Conservation (phyloP, 2,888 invertebrate genomes). For the Brachylomia viminalis region DNA sequence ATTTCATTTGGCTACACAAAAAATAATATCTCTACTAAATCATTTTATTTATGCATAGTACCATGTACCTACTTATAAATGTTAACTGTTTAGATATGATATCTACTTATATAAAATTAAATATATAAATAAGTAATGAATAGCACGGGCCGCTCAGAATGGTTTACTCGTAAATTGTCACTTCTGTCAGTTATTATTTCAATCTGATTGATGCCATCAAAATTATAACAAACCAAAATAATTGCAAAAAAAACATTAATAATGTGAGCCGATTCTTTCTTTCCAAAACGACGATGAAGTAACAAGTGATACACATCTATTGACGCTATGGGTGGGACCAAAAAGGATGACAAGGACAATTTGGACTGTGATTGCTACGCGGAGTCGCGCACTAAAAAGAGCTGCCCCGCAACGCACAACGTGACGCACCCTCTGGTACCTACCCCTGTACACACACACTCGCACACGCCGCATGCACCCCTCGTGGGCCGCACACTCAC, state of each 20-base stretch:
- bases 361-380: conserved; percentile 74
- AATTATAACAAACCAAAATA: conserved; percentile 55
- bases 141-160: conserved; percentile 44
- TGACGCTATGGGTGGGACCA: conserved; percentile 72
- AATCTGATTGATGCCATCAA: conserved; percentile 37
- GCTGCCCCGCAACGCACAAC: conserved; percentile 77
- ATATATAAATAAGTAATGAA: rapidly evolving
- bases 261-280: conserved; percentile 67
- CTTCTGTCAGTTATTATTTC: conserved; percentile 47
- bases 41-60: no score
- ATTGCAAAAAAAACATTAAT: conserved; percentile 56
- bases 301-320: conserved; percentile 41
- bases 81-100: background rate
- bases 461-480: background rate
- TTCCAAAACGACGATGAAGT: conserved; percentile 68
- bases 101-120: background rate
- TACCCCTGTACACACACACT: background rate
- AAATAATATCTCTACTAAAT: background rate
- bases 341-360: conserved; percentile 41
- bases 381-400: conserved; percentile 65
- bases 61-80: background rate
- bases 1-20: background rate
- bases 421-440: conserved; percentile 86
- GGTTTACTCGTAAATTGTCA: background rate
- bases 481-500: background rate